A percentile compares a stretch with the other conserved stretches of the same genome.
Conservation (phyloP, 2,113 vertebrate species). For the Macroglossus sobrinus region DNA sequence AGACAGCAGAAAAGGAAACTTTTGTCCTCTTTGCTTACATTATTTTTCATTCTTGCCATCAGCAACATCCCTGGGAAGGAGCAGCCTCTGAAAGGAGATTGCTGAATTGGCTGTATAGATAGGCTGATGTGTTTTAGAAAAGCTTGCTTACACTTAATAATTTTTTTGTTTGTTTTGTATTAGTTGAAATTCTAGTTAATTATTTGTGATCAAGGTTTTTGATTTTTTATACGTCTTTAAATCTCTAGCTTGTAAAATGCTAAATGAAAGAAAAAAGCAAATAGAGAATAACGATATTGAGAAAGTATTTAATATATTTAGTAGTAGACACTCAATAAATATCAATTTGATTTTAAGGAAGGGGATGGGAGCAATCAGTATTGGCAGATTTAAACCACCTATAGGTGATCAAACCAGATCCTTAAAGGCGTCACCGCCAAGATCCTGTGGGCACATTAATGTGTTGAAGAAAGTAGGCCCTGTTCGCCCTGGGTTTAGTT, state of each 20-base stretch:
- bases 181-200: slow-evolving; percentile 34
- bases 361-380: not conserved
- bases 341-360: slow-evolving; percentile 6
- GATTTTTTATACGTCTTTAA: not conserved
- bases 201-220: not conserved
- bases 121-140: not conserved
- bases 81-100: not conserved
- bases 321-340: not conserved
- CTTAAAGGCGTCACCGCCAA: not conserved
- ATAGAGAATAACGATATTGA: not conserved
- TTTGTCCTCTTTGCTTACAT: not conserved
- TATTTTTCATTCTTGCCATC: not conserved
- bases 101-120: not conserved
- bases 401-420: not conserved
- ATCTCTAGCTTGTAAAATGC: not conserved
- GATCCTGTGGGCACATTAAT: not conserved
- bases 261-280: not conserved
- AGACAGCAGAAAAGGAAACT: not conserved
- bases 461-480: not conserved
- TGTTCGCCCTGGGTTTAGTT: not conserved
- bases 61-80: not conserved
- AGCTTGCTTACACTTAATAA: not conserved
- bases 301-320: not conserved
- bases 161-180: not conserved
- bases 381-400: not conserved